Conservation (phyloP, 2,113 vertebrate genomes). For the Chionomys nivalis region DNA sequence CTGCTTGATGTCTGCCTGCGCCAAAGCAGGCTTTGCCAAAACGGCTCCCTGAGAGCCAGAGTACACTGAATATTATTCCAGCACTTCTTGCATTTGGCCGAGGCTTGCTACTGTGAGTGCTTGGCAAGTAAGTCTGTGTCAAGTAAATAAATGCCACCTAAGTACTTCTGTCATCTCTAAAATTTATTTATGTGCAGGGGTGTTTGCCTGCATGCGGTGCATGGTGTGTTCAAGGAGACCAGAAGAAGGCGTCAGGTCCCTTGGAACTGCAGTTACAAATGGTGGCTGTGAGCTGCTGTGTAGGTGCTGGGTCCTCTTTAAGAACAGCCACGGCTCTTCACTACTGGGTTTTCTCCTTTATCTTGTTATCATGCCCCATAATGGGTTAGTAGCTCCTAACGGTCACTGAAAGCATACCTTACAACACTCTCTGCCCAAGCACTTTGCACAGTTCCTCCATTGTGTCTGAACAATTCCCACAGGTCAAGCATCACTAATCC, state of each 20-base stretch:
- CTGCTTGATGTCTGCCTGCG: neutral
- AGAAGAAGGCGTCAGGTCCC: neutral
- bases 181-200: neutral
- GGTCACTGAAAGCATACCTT: rapidly evolving
- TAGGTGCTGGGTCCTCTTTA: neutral
- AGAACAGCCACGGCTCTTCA: neutral
- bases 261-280: neutral
- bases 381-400: no score
- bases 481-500: neutral
- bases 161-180: neutral
- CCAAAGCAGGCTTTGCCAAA: neutral
- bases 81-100: neutral
- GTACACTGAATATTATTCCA: neutral
- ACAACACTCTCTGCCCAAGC: rapidly evolving
- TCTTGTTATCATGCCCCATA: neutral
- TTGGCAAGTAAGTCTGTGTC: neutral
- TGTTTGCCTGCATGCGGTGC: neutral
- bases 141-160: neutral
- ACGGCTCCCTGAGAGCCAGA: neutral
- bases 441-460: neutral
- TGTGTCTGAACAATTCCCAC: neutral
- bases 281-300: neutral
- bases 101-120: neutral
- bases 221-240: neutral
- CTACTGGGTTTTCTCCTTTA: neutral